Evolutionary conservation across 2,113 vertebrate species (phyloP), one percentile per base, ranked within the genome.

Genomic region (Nibea coibor): DNA sequence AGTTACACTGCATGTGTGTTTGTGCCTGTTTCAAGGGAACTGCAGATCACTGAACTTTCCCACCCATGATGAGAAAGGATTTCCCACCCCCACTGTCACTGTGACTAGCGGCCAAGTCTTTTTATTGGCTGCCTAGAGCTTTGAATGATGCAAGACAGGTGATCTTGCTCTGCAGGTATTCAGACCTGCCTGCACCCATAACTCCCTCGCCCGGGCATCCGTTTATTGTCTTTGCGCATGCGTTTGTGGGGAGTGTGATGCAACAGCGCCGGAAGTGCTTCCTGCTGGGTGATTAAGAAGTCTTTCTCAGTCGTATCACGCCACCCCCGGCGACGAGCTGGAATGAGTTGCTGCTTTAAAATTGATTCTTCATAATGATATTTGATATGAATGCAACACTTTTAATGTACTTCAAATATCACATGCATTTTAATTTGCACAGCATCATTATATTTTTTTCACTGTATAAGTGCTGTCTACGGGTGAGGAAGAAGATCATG

Each of bases 101-200:
- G 50, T 1, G 28, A 72, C 54, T 61, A 0, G 24, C 5, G 16
- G 35, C 65, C 20, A 15, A 69, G 67, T 26, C 6, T 17, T 85
- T 28, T 59, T 12, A 88, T 85, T 90, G 89, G 89, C 85, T 85
- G 82, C 87, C 80, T 86, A 70, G 57, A 83, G 86, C 61, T 72
- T 59, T 45, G 72, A 75, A 64, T 83, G 88, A 90, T 85, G 89
- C 68, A 81, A 92, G 80, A 88, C 78, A 90, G 91, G 91, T 92
- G 88, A 94, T 86, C 47, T 89, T 79, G 89, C 26, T 83, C 75
- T 51, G 72, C 84, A 93, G 89, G 92, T 91, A 94, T 93, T 93
- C 80, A 82, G 69, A 84, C 78, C 61, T 63, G 89, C 78, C 87
- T 78, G 19, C 80, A 75, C 88, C 88, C 87, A 83, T 81, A 58